Percentiles rank a stretch among this genome's conserved stretches.
Conservation (phyloP, 2,888 invertebrate genomes). For the Limenitis camilla region DNA sequence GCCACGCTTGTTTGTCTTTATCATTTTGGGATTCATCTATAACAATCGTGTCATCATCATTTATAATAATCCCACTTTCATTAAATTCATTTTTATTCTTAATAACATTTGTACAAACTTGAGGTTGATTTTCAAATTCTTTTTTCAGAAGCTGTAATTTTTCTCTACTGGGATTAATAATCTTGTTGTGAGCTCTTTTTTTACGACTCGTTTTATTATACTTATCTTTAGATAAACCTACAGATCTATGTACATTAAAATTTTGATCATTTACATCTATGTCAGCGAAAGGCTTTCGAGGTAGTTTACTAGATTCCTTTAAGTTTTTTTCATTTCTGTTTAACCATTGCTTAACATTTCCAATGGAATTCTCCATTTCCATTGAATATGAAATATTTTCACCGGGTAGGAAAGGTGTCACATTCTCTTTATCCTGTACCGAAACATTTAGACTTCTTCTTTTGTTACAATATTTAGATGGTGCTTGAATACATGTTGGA, state of each 20-base stretch:
- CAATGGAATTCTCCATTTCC: conserved; percentile 45
- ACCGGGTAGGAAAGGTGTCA: conserved; percentile 36
- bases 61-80: conserved; percentile 49
- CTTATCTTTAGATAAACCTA: too few species aligned
- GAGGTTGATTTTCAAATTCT: conserved; percentile 15
- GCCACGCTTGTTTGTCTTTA: conserved; percentile 53
- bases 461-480: conserved; percentile 55
- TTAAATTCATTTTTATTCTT: conserved; percentile 29
- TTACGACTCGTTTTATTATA: too few species aligned
- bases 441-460: conserved; percentile 39
- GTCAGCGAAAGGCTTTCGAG: conserved; percentile 51
- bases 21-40: conserved; percentile 50
- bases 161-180: conserved; percentile 2
- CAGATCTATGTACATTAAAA: conserved; percentile 4
- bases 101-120: not conserved
- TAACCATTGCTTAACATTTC: conserved; percentile 55
- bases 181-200: conserved; percentile 17
- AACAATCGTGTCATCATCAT: conserved; percentile 42
- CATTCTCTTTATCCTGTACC: conserved; percentile 40
- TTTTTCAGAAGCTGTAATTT: conserved; percentile 12
- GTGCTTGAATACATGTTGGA: conserved; percentile 62
- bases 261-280: conserved; percentile 39
- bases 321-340: conserved; percentile 34
- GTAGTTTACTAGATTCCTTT: conserved; percentile 20
- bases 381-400: conserved; percentile 35